Percentiles rank a stretch among this genome's conserved stretches.
Conservation (phyloP, 2,113 vertebrate species). For the Mionectes macconnelli region DNA sequence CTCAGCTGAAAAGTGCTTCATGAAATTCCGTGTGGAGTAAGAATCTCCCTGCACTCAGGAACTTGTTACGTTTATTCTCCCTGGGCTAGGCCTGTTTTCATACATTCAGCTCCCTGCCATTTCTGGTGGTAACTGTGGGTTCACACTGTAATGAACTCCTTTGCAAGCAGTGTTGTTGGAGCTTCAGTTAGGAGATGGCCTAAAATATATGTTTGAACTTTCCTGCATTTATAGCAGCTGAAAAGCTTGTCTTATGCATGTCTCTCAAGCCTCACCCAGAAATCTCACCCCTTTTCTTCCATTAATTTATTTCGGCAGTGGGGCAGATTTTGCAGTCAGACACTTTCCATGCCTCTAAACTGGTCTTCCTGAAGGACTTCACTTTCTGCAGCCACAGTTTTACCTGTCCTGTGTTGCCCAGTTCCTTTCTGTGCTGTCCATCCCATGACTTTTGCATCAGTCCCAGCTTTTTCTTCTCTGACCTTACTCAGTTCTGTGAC, state of each 20-base stretch:
- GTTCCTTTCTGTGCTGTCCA: background rate
- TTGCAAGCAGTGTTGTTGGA: background rate
- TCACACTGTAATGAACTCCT: background rate
- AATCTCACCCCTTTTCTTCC: background rate
- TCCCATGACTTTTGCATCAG: background rate
- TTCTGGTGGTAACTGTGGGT: background rate
- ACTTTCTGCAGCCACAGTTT: background rate
- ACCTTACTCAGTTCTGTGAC: accelerated
- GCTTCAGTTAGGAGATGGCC: background rate
- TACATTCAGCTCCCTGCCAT: background rate
- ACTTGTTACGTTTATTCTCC: background rate
- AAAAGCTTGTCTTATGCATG: background rate
- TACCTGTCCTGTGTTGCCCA: background rate
- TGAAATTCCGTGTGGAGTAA: background rate
- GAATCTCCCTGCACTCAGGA: background rate
- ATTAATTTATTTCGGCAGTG: background rate
- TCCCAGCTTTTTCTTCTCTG: background rate
- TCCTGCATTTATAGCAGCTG: background rate
- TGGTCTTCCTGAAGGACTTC: background rate
- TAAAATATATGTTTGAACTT: background rate
- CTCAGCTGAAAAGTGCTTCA: background rate
- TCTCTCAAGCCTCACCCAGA: background rate
- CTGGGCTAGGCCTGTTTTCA: background rate
- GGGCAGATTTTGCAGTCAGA: background rate
- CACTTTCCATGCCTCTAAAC: background rate